phyloP scores from a whole-genome alignment of 1,140 invertebrate species.

The Bombus cullumanus region DNA sequence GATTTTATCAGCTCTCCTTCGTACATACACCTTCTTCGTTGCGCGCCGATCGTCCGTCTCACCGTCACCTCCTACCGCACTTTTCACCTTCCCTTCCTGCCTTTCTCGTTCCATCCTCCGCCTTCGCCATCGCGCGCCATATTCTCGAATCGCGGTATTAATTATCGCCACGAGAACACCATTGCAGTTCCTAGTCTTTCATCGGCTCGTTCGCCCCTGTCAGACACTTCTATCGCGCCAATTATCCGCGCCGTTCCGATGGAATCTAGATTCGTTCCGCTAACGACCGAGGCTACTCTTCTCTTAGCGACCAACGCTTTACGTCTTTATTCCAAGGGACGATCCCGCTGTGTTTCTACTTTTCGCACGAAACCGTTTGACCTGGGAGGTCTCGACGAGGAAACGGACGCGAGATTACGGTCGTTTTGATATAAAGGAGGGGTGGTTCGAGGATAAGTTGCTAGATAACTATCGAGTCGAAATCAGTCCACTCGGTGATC shows the following conservation, averaged over 20 bases:
- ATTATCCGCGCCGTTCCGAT: not conserved
- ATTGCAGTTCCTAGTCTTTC: slow-evolving; percentile 30
- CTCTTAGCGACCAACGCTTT: not conserved
- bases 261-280: slow-evolving; percentile 18
- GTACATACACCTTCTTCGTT: slow-evolving; percentile 19
- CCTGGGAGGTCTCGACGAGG: slow-evolving; percentile 29
- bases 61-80: slow-evolving; percentile 45
- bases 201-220: slow-evolving; percentile 9
- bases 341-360: too few relatives aligned
- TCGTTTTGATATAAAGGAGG: slow-evolving; percentile 9
- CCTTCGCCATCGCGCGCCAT: slow-evolving; percentile 10
- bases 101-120: not conserved
- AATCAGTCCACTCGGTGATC: slow-evolving; percentile 48
- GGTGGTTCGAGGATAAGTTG: not conserved
- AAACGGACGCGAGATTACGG: slow-evolving; percentile 13
- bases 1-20: slow-evolving; percentile 72
- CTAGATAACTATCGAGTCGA: slow-evolving; percentile 34
- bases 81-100: slow-evolving; percentile 59
- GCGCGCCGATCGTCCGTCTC: slow-evolving; percentile 38
- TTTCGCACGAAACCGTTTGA: not conserved
- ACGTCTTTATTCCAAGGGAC: not conserved
- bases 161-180: slow-evolving; percentile 60
- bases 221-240: slow-evolving; percentile 17
- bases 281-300: slow-evolving; percentile 17
- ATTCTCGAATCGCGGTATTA: slow-evolving; percentile 66